Evolutionary conservation across 2,797 vertebrate genomes (phyloP), one percentile per base, ranked within the genome.

Genomic region (Rhynchotus rufescens): DNA sequence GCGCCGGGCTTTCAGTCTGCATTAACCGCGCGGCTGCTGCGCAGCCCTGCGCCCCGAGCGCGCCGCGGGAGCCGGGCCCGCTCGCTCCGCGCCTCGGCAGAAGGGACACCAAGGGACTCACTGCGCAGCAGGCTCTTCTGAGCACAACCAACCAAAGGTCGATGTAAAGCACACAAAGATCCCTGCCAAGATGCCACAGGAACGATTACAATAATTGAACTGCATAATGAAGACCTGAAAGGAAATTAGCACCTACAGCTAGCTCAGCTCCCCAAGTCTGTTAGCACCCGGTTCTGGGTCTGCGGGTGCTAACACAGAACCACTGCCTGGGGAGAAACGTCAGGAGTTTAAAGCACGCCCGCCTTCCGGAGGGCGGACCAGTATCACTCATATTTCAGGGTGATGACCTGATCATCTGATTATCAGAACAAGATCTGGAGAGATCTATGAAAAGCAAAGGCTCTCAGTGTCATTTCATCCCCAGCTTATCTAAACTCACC

Each of bases 41-140:
- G 0, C 42, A 7, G 42, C 42, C 42, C 13, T 14, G 42, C 15
- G 42, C 42, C 36, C 36, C 36, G 36, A 42, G 40, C 40, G 12
- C 40, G 40, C 40, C 42, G 42, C 42, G 42, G 42, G 42, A 42
- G 13, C 13, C 40, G 13, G 42, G 42, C 36, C 36, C 9, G 36
- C 36, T 10, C 36, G 36, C 36, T 36, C 36, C 36, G 9, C 36
- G 36, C 36, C 36, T 36, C 9, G 36, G 36, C 36, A 36, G 8
- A 36, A 36, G 36, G 36, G 36, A 36, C 36, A 36, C 36, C 36
- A 36, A 36, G 36, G 36, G 36, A 36, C 10, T 36, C 36, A 94
- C 85, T 84, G 90, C 84, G 89, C 67, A 95, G 67, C 36, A 9
- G 40, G 65, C 75, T 86, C 76, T 72, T 23, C 26, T 21, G 56